A percentile compares a stretch with the other conserved stretches of the same genome.
phyloP scores from a whole-genome alignment of 2,888 invertebrate genomes.

The Hirtodrosophila alboralis region DNA sequence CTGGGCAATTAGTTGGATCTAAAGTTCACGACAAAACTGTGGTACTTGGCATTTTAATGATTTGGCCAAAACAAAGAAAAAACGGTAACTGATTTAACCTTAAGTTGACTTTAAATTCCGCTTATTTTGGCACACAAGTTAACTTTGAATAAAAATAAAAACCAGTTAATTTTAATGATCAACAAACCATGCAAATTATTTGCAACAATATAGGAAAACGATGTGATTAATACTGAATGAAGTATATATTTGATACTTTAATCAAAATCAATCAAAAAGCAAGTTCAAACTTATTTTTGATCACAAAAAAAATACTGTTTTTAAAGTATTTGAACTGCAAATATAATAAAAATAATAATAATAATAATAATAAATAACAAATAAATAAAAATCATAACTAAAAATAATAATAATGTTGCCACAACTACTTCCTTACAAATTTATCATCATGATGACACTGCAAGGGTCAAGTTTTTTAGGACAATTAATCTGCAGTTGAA shows the following conservation, averaged over 20 bases:
- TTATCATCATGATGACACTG: no score
- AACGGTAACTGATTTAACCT: constrained; percentile 6
- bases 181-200: background rate
- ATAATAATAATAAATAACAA: no score
- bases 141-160: constrained; percentile 14
- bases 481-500: no score
- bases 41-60: constrained; percentile 2
- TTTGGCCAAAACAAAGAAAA: background rate
- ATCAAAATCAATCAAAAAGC: no score
- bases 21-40: constrained; percentile 5
- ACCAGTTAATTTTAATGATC: constrained; percentile 2
- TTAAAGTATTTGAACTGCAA: no score
- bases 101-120: constrained; percentile 1
- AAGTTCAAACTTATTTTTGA: no score
- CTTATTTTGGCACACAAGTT: background rate
- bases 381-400: no score
- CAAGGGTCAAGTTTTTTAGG: no score
- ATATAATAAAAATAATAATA: no score
- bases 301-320: no score
- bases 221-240: background rate
- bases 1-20: constrained; percentile 4
- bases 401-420: no score
- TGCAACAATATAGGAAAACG: constrained; percentile 8
- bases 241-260: background rate
- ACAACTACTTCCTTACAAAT: no score